Percentiles rank a stretch among this genome's conserved stretches.
Evolutionary conservation across 2,113 vertebrate genomes (phyloP).

Genomic region (Cavia aperea): DNA sequence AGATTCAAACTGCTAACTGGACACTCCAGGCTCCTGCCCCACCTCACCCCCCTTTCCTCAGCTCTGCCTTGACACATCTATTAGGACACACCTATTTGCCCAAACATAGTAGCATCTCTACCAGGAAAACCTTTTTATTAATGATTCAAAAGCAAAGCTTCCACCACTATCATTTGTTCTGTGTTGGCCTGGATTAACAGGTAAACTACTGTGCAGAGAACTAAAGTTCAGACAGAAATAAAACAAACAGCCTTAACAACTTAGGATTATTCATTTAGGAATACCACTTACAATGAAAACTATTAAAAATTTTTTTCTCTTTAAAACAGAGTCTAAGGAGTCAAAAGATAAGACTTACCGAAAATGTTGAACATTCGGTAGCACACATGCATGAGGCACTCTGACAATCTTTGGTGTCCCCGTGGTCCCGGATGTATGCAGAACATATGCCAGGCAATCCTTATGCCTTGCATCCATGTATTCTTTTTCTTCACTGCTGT

Average conservation of each 20-base stretch:
- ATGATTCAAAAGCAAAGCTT: conserved; percentile 23
- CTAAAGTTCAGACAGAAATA: neutral
- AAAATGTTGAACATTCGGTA: conserved; percentile 92
- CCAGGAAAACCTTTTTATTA: neutral
- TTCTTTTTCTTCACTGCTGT: neutral
- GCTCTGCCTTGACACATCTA: neutral
- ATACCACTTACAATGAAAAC: conserved; percentile 4
- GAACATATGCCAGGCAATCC: conserved; percentile 82
- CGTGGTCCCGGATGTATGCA: conserved; percentile 96
- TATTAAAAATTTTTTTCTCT: neutral
- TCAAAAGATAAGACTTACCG: conserved; percentile 75
- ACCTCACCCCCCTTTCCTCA: neutral
- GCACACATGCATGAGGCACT: conserved; percentile 92
- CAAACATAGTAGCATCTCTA: neutral
- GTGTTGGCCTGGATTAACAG: neutral
- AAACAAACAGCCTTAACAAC: neutral
- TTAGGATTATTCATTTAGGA: neutral
- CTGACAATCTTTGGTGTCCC: conserved; percentile 89
- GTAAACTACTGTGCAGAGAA: neutral
- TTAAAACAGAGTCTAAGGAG: conserved; percentile 17
- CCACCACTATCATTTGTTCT: neutral
- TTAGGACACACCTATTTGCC: neutral
- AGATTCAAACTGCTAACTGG: neutral
- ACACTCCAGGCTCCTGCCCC: neutral
- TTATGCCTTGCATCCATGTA: conserved; percentile 41